These are phyloP conservation scores for Brenthis daphne DNA, from an alignment of 2,888 invertebrate species.

Conservation along the genomic window DNA sequence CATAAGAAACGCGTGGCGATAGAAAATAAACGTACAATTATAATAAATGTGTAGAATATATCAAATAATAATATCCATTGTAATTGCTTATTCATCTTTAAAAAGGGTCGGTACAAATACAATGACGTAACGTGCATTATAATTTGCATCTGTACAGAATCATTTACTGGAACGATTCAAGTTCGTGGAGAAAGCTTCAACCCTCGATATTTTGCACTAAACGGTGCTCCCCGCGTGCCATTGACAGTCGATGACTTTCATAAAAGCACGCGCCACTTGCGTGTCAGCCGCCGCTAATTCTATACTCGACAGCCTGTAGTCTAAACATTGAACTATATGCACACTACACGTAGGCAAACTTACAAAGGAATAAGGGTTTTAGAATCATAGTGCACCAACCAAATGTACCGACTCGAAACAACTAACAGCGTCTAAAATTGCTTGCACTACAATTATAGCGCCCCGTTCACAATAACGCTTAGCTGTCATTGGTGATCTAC, in stretches of 20 bases:
- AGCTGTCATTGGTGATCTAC: neutral
- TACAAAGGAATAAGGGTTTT: neutral
- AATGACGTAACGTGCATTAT: neutral
- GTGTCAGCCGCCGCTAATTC: neutral
- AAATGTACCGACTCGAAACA: neutral
- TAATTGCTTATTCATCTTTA: neutral
- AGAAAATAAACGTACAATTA: neutral
- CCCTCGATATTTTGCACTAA: neutral
- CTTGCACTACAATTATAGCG: neutral
- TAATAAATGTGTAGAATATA: neutral
- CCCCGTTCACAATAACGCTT: neutral
- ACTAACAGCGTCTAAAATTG: neutral
- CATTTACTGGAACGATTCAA: neutral
- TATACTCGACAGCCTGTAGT: neutral
- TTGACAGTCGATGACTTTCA: neutral
- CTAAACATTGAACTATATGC: no score
- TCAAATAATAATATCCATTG: neutral
- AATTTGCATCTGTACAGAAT: slow-evolving; percentile 8
- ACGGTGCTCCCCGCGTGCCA: slow-evolving; percentile 1
- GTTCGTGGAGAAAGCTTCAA: neutral
- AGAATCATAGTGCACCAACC: neutral
- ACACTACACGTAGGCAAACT: neutral
- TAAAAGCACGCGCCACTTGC: slow-evolving; percentile 8
- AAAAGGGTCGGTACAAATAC: neutral
- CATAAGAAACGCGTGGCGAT: neutral